A percentile compares a stretch with the other conserved stretches of the same genome.
phyloP scores from a whole-genome alignment of 2,797 vertebrate genomes.

The Carduelis carduelis region DNA sequence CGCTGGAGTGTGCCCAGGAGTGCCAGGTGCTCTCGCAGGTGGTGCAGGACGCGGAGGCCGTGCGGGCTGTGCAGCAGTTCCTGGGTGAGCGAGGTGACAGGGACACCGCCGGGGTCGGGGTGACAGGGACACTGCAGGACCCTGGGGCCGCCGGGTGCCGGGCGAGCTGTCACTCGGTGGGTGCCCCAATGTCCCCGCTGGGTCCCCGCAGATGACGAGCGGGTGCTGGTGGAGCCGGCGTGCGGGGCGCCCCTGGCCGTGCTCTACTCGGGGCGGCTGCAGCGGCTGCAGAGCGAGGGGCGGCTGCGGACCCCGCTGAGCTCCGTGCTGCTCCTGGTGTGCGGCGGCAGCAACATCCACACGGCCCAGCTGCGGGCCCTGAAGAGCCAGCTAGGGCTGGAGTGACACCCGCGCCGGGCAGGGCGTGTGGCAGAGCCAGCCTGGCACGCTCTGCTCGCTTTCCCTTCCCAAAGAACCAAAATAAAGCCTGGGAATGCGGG shows the following conservation, averaged over 20 bases:
- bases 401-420: not conserved
- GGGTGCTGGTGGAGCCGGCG: conserved; percentile 87
- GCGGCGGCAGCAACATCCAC: conserved; percentile 85
- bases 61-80: conserved; percentile 82
- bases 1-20: conserved; percentile 78
- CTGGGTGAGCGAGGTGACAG: conserved; percentile 76
- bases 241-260: conserved; percentile 87
- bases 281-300: conserved; percentile 78
- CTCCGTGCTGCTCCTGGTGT: conserved; percentile 85
- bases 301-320: conserved; percentile 68
- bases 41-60: conserved; percentile 84
- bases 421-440: fast-evolving
- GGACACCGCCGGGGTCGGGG: no score
- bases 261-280: conserved; percentile 82
- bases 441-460: fast-evolving
- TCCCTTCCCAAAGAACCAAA: fast-evolving
- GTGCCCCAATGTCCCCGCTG: fast-evolving
- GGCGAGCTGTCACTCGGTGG: fast-evolving
- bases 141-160: not conserved
- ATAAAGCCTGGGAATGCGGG: not conserved
- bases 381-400: conserved; percentile 78
- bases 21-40: conserved; percentile 81
- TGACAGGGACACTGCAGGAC: no score
- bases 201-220: conserved; percentile 82
- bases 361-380: conserved; percentile 75